Base-by-base conservation (phyloP, 2,888 invertebrate genomes). In the Clusia tigrina region DNA sequence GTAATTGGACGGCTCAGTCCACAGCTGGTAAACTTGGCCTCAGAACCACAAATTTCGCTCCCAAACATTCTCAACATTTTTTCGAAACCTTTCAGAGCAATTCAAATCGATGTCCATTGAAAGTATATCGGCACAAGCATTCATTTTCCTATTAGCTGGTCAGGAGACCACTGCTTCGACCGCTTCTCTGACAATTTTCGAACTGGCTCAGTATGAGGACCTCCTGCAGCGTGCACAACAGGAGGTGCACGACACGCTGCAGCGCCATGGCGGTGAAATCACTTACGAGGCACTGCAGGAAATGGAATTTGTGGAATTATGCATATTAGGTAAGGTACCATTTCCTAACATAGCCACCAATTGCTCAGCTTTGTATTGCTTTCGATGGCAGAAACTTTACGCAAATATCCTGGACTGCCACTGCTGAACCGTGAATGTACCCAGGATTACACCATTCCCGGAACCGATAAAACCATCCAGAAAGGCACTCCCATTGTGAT, bases 141-240 rank as follows among this genome's bases (percentile, higher is more conserved):
- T 83, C 23, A 69, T 85, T 17, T 85, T 86, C 65, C 84, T 83
- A 58, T 65, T 82, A 2, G 86, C 85, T 24, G 86, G 86, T 0
- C 83, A 81, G 46, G 85, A 85, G 69, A 84, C 85, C 0, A 81
- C 85, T 0, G 80, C 84, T 0, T 77, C 83, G 0, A 78, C 84
- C 0, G 71, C 84, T 1, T 74, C 82, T 18, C 83, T 80, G 51
- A 77, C 79, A 1, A 66, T 84, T 3, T 84, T 78, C 61, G 82
- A 83, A 64, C 68, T 86, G 2, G 81, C 85, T 0, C 74, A 81
- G 20, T 77, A 85, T 68, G 80, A 79, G 2, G 78, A 82, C 0
- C 66, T 81, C 0, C 77, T 85, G 37, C 65, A 76, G 20, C 80
- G 77, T 25, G 68, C 80, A 0, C 72, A 79, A 54, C 55, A 70